Percentiles rank a stretch among this genome's conserved stretches.
Conservation (phyloP, 2,797 vertebrate species). For the Eidolon dupreanum region DNA sequence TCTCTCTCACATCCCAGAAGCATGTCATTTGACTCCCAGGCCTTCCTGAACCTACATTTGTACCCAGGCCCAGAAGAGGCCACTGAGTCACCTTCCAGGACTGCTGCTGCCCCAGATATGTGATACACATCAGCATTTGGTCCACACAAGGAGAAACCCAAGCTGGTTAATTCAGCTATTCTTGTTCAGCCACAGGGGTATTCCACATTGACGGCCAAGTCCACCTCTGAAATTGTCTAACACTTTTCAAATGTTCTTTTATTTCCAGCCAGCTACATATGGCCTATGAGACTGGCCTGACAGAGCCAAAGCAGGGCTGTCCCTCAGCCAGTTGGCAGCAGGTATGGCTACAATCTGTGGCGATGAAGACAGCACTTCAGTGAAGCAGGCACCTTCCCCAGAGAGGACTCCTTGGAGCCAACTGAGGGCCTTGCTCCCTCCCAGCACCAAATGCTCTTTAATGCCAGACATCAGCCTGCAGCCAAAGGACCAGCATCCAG, state of each 20-base stretch:
- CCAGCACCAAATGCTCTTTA: slow-evolving; percentile 22
- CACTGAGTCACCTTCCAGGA: background rate
- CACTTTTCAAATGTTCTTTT: slow-evolving; percentile 47
- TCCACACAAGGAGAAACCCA: background rate
- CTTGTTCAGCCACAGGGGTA: background rate
- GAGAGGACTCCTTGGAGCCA: slow-evolving; percentile 1
- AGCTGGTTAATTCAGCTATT: background rate
- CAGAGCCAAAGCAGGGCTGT: slow-evolving; percentile 60
- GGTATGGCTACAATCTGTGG: background rate
- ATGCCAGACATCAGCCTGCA: background rate
- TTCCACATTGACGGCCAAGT: background rate
- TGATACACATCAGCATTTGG: background rate
- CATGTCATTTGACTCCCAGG: accelerated
- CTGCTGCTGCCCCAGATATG: background rate
- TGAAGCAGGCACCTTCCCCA: slow-evolving; percentile 5
- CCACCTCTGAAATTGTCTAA: slow-evolving; percentile 16
- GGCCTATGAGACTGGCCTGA: slow-evolving; percentile 54
- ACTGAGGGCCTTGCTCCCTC: background rate
- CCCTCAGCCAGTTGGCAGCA: slow-evolving; percentile 64
- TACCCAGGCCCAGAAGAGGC: background rate
- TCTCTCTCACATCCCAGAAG: background rate
- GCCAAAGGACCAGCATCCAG: background rate
- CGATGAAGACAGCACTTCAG: slow-evolving; percentile 17
- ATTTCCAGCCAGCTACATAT: slow-evolving; percentile 66
- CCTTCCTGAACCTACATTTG: background rate